phyloP scores from a whole-genome alignment of 2,113 vertebrate genomes.

The Oplegnathus fasciatus region DNA sequence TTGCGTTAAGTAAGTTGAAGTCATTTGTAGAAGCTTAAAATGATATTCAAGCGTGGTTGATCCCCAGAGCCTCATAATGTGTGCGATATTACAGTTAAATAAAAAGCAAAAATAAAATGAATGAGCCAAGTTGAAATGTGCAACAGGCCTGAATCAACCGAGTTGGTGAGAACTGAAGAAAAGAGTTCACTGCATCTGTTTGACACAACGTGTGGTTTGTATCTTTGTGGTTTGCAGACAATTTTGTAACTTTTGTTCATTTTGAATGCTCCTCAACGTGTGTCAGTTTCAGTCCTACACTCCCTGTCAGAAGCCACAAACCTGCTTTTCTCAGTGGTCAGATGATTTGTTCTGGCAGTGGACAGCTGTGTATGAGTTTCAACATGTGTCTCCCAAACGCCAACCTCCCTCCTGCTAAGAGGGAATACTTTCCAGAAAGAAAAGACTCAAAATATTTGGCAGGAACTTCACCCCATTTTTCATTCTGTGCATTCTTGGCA shows the following conservation, averaged over 20 bases:
- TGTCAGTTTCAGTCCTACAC: no score
- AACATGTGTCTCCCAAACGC: conserved; percentile 1
- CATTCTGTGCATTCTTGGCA: not conserved
- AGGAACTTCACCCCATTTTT: not conserved
- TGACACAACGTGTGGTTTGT: not conserved
- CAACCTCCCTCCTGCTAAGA: not conserved
- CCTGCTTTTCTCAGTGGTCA: not conserved
- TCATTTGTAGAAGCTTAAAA: no score
- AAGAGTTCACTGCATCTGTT: not conserved
- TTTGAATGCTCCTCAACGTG: not conserved
- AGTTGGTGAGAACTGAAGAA: not conserved
- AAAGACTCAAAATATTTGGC: conserved; percentile 17
- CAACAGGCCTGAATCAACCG: not conserved
- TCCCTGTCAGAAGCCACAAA: not conserved
- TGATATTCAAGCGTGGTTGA: no score
- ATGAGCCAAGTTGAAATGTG: not conserved
- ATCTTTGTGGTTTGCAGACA: not conserved
- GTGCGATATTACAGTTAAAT: no score
- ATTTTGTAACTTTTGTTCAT: not conserved
- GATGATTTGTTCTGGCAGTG: not conserved
- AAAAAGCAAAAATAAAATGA: no score
- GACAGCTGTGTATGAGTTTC: conserved; percentile 39
- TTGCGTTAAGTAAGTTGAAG: no score
- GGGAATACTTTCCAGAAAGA: not conserved
- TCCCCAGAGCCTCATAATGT: no score